Conservation (phyloP, 2,113 vertebrate species). For the Catharus minimus region DNA sequence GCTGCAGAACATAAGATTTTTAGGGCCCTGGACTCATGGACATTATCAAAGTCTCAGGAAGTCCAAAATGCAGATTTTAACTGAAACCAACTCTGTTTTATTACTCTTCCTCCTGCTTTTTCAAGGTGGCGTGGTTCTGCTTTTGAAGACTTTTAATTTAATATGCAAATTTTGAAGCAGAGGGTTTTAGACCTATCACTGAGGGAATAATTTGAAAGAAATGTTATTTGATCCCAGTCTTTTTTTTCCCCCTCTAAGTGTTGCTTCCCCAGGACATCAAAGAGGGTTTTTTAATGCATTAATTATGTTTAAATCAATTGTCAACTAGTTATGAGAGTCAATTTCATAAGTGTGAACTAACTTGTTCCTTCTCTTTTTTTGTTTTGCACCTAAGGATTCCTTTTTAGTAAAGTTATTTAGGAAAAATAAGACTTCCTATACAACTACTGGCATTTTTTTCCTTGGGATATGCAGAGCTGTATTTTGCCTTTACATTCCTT, state of each 20-base stretch:
- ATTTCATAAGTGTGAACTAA: neutral
- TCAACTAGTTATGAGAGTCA: neutral
- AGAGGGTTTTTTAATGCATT: neutral
- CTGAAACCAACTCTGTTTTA: neutral
- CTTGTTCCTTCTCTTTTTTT: neutral
- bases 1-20: neutral
- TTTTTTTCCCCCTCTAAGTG: neutral
- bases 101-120: neutral
- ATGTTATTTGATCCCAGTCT: neutral
- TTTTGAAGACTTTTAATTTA: neutral
- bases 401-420: neutral
- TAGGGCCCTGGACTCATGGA: accelerated
- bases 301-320: neutral
- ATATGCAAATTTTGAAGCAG: neutral
- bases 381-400: neutral
- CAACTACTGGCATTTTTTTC: neutral
- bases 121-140: neutral
- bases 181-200: neutral
- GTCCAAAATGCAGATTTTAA: neutral
- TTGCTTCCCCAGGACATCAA: neutral
- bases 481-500: neutral
- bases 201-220: slow-evolving; percentile 1
- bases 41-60: neutral
- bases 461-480: neutral
- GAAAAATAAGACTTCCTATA: neutral